Evolutionary conservation across 2,888 invertebrate genomes (phyloP).

Genomic region (Ichneumoninae sp.): DNA sequence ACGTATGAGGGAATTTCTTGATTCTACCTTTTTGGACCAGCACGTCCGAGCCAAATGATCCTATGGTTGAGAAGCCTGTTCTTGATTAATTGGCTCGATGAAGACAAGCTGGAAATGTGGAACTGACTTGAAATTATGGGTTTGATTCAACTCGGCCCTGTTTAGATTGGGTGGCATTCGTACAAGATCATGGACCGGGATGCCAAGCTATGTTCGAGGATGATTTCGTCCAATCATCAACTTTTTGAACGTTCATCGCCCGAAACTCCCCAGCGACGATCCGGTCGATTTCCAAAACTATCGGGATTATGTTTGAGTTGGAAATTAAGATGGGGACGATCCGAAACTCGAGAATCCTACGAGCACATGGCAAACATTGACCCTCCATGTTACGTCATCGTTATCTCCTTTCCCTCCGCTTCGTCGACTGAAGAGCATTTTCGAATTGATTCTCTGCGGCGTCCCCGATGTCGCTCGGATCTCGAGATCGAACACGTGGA

Average conservation of each 20-base stretch:
- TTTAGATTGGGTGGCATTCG: background rate
- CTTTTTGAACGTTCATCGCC: background rate
- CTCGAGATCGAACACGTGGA: conserved; percentile 15
- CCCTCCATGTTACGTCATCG: conserved; percentile 62
- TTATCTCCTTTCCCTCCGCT: conserved; percentile 19
- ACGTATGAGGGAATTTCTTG: no score
- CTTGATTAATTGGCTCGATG: no score
- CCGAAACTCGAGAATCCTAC: conserved; percentile 52
- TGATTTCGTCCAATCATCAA: background rate
- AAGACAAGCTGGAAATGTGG: no score
- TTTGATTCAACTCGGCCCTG: background rate
- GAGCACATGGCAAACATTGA: conserved; percentile 67
- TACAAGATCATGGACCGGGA: conserved; percentile 1
- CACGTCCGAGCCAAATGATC: no score
- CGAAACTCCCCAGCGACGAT: no score
- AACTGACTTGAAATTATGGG: background rate
- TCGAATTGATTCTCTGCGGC: conserved; percentile 32
- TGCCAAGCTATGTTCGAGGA: background rate
- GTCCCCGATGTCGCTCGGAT: conserved; percentile 24
- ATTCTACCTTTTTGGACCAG: no score
- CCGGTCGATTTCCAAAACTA: background rate
- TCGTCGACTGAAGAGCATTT: conserved; percentile 33
- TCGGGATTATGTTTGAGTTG: conserved; percentile 65
- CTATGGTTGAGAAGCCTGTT: no score
- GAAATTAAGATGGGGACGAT: conserved; percentile 63